Conservation (phyloP, 2,888 invertebrate genomes). For the Epinotia nisella region DNA sequence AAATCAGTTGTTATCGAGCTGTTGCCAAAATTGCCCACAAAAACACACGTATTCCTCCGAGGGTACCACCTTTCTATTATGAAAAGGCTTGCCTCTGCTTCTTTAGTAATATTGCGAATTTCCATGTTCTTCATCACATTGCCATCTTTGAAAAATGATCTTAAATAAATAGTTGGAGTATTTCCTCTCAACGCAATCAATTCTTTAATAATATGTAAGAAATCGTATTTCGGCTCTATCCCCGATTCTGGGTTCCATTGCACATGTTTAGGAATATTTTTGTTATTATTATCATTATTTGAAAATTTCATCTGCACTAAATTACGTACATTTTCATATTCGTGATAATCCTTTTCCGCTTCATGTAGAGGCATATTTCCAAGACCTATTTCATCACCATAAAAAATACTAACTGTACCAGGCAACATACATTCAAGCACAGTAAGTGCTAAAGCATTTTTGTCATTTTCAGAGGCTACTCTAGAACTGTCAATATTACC, state of each 20-base stretch:
- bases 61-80: conserved; percentile 92
- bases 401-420: conserved; percentile 94
- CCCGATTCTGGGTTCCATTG: conserved; percentile 87
- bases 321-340: conserved; percentile 87
- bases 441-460: conserved; percentile 88
- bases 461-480: conserved; percentile 82
- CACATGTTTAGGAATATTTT: conserved; percentile 63
- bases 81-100: conserved; percentile 87
- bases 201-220: conserved; percentile 82
- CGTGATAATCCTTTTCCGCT: conserved; percentile 84
- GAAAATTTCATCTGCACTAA: conserved; percentile 89
- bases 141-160: conserved; percentile 87
- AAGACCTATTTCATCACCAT: conserved; percentile 95
- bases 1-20: conserved; percentile 87
- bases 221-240: conserved; percentile 78
- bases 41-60: conserved; percentile 90
- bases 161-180: conserved; percentile 90
- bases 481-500: conserved; percentile 87
- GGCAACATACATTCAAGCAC: conserved; percentile 93
- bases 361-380: conserved; percentile 80
- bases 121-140: conserved; percentile 87
- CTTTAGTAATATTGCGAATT: conserved; percentile 76
- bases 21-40: conserved; percentile 89
- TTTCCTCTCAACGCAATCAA: conserved; percentile 85
- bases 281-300: conserved; percentile 62